phyloP scores from a whole-genome alignment of 2,888 invertebrate species.

The Molorchus minor region DNA sequence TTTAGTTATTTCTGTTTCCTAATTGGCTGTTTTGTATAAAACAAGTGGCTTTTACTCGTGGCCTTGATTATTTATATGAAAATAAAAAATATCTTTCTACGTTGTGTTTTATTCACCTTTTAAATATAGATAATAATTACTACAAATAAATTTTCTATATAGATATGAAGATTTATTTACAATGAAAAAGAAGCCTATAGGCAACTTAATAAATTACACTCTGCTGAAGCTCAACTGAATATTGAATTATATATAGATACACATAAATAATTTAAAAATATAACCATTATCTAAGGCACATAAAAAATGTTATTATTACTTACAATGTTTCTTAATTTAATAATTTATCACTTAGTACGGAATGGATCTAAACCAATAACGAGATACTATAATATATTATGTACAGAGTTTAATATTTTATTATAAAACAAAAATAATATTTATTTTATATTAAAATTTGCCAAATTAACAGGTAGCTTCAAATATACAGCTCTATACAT shows the following conservation, averaged over 20 bases:
- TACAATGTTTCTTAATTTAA: constrained; percentile 29
- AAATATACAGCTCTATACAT: constrained; percentile 11
- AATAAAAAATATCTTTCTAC: constrained; percentile 10
- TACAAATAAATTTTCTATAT: constrained; percentile 23
- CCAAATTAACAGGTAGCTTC: constrained; percentile 3
- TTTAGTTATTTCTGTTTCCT: constrained; percentile 7
- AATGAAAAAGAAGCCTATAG: constrained; percentile 1
- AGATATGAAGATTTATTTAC: constrained; percentile 16
- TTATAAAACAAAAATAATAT: constrained; percentile 16
- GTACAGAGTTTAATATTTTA: constrained; percentile 14
- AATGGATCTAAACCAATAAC: constrained; percentile 37
- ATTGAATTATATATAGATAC: constrained; percentile 6
- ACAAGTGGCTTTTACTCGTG: constrained; percentile 32
- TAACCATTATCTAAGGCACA: constrained; percentile 45
- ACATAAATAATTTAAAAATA: constrained; percentile 28
- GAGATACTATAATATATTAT: no score
- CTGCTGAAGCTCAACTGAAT: neutral
- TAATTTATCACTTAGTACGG: constrained; percentile 44
- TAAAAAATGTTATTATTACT: constrained; percentile 41
- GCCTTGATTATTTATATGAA: constrained; percentile 31
- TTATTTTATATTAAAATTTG: constrained; percentile 11
- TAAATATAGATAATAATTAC: constrained; percentile 29
- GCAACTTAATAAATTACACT: constrained; percentile 18
- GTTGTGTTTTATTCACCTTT: constrained; percentile 38
- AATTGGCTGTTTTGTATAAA: neutral